Base-by-base conservation (phyloP, 2,888 invertebrate species). In the Erebia epiphron region DNA sequence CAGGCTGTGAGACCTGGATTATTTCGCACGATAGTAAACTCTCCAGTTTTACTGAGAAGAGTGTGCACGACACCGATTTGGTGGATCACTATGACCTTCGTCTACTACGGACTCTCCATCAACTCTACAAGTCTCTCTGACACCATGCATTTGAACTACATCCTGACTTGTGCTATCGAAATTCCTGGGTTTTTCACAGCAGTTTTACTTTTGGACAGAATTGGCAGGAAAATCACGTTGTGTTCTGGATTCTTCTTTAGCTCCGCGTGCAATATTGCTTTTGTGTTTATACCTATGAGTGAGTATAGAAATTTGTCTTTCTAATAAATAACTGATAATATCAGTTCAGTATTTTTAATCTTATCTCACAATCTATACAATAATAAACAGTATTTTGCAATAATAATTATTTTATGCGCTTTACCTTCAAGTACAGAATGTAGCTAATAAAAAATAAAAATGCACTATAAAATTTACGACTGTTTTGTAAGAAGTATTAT, bases 51-150 rank as follows among this genome's bases (percentile, higher is more conserved):
- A 3, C 81, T 95, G 1, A 82, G 94, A 0, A 86, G 95, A 56
- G 83, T 95, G 60, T 74, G 94, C 21, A 94, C 94, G 67, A 95
- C 95, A 66, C 95, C 95, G 18, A 91, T 96, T 74, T 96, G 95
- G 84, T 96, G 96, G 96, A 94, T 96, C 35, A 95, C 96, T 0
- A 95, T 95, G 75, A 95, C 95, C 0, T 94, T 96, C 73, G 95
- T 96, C 13, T 96, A 96, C 83, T 96, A 96, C 78, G 96, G 96
- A 0, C 84, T 97, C 16, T 95, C 95, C 2, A 86, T 96, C 65
- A 96, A 96, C 83, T 95, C 96, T 0, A 95, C 96, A 0, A 89
- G 95, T 0, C 86, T 97, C 49, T 94, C 94, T 26, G 96, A 96
- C 10, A 94, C 96, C 80, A 95, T 95, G 79, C 96, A 96, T 81